Base-by-base conservation (phyloP, 2,888 invertebrate genomes). In the Morpho helenor region DNA sequence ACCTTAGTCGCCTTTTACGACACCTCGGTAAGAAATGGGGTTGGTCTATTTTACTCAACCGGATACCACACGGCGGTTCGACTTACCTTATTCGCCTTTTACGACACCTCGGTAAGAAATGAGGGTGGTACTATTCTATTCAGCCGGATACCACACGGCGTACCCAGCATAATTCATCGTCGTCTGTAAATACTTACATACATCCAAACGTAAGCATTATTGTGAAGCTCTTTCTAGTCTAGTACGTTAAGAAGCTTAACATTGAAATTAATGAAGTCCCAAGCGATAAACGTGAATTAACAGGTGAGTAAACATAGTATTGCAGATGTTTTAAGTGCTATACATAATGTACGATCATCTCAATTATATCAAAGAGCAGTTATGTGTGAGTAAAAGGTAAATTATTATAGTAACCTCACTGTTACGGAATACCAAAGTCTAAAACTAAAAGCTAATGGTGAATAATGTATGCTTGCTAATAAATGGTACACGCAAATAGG, bases 321-420 rank as follows among this genome's bases (percentile, higher is more conserved):
- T 43, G 56, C 49, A 58, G 57, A 45, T 58, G 49, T 61, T 60
- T 56, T 58, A 58, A 63, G 63, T 63, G 63, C 61, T 50, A 53
- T 58, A 56, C 57, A 56, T 60, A 53, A 58, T 60, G 55, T 57
- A 59, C 49, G 10, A 53, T 43, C 54, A 23, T 57, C 57, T 60
- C 8, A 60, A 49, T 55, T 62, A 62, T 48, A 47, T 49, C 52
- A 56, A 57, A 60, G 57, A 58, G 60, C 53, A n/a, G n/a, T 47
- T 42, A 53, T 47, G 48, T 54, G 48, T 54, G 42, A 47, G 47
- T 54, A 47, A 54, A 48, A 48, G 47, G 23, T 54, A 23, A 23
- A 54, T 48, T 48, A 54, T 10, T 42, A 48, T 48, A 7, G 54
- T 42, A 42, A 48, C 48, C 23, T 3, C 48, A 54, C 42, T 43